Evolutionary conservation across 2,888 invertebrate species (phyloP).

Genomic region (Eupithecia abbreviata): DNA sequence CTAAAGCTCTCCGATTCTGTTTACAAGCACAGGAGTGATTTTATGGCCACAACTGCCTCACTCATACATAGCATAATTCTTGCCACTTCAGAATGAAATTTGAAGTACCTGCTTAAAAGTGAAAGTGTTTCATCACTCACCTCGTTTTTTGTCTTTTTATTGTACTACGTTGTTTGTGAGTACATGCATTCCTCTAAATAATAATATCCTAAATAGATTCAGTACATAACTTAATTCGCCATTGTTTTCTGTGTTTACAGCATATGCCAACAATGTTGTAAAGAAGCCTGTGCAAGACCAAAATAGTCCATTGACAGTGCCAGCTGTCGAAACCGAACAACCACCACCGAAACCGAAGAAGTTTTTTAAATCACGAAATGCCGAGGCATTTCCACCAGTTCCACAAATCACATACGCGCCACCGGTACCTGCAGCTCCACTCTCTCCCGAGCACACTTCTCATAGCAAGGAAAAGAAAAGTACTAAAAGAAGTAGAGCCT

Average conservation of each 20-base stretch:
- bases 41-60: conserved; percentile 1
- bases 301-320: conserved; percentile 81
- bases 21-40: neutral
- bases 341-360: conserved; percentile 91
- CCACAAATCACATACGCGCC: conserved; percentile 82
- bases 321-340: conserved; percentile 80
- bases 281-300: conserved; percentile 82
- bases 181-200: neutral
- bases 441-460: conserved; percentile 76
- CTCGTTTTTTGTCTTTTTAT: neutral
- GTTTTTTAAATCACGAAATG: conserved; percentile 94
- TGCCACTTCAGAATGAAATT: conserved; percentile 1
- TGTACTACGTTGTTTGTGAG: neutral
- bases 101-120: conserved; percentile 19
- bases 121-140: conserved; percentile 21
- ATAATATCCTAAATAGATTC: neutral
- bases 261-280: conserved; percentile 69
- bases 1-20: conserved; percentile 10
- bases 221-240: neutral
- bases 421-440: conserved; percentile 73
- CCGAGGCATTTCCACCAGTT: conserved; percentile 83
- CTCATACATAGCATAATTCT: neutral
- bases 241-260: conserved; percentile 60
- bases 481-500: conserved; percentile 67
- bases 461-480: conserved; percentile 73